Evolutionary conservation across 2,113 vertebrate genomes (phyloP).

Genomic region (Todiramphus chloris): DNA sequence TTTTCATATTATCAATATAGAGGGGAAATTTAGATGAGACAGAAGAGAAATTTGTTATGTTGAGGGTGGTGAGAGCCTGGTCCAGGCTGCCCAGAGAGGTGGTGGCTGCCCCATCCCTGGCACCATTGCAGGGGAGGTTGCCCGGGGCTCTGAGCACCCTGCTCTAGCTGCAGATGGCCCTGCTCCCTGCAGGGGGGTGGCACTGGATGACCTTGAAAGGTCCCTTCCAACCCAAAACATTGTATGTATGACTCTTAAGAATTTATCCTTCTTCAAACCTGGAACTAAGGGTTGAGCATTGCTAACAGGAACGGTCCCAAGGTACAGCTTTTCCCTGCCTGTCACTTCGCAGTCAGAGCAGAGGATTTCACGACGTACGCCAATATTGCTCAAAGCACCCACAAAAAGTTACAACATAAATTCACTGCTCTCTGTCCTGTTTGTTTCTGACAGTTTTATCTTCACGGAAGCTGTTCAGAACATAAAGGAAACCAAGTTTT

Average conservation of each 20-base stretch:
- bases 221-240: neutral
- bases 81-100: neutral
- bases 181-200: neutral
- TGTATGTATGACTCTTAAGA: neutral
- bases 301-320: neutral
- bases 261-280: neutral
- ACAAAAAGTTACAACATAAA: neutral
- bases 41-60: neutral
- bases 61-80: neutral
- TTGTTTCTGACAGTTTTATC: neutral
- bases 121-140: neutral
- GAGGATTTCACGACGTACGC: neutral
- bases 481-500: neutral
- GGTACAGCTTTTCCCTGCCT: neutral
- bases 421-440: neutral
- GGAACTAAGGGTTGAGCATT: neutral
- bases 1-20: neutral
- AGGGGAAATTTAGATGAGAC: neutral
- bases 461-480: neutral
- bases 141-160: neutral
- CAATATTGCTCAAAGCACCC: neutral
- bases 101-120: neutral
- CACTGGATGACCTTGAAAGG: neutral
- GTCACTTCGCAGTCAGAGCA: neutral
- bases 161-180: neutral